Base-by-base conservation (phyloP, 2,113 vertebrate genomes). In the Toxotes chatareus region DNA sequence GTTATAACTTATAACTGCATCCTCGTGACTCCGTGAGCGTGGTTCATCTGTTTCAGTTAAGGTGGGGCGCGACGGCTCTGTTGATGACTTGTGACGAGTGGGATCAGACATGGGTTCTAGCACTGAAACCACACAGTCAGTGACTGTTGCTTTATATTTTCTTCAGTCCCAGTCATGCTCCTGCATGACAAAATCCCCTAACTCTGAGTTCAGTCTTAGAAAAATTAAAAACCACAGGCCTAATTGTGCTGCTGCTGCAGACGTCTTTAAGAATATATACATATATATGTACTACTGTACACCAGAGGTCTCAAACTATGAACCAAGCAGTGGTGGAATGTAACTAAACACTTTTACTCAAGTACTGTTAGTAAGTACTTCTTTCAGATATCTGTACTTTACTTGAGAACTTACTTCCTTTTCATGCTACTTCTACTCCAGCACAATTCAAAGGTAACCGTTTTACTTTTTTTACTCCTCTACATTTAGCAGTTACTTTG, bases 11-110 rank as follows among this genome's bases (percentile, higher is more conserved):
- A 23, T 47, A 46, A 70, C 10, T 36, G 10, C 2, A 2, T 7
- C n/a, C 65, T 49, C 81, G 82, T 91, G 79, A 89, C 81, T 68
- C 12, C 10, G 4, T 6, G 6, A 36, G 42, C 46, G 31, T 32
- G 31, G 1, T 32, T 3, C 27, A 36, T 74, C n/a, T 46, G 16
- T 72, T 68, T 74, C n/a, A 42, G 31, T n/a, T 3, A 11, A 44
- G 61, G 55, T 36, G 38, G 53, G 46, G 67, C 27, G 32, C 47
- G 67, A 66, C 36, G 31, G 36, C 72, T n/a, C 23, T 38, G 36
- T 3, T 59, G 0, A 21, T 72, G 19, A 47, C 16, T 17, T 65
- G 76, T 65, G 44, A 62, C 61, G 17, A 42, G 27, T 7, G 1
- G 19, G 31, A 69, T 63, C 57, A 16, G 69, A 70, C 53, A 36